Conservation (phyloP, 2,888 invertebrate genomes). For the Ochropacha duplaris region DNA sequence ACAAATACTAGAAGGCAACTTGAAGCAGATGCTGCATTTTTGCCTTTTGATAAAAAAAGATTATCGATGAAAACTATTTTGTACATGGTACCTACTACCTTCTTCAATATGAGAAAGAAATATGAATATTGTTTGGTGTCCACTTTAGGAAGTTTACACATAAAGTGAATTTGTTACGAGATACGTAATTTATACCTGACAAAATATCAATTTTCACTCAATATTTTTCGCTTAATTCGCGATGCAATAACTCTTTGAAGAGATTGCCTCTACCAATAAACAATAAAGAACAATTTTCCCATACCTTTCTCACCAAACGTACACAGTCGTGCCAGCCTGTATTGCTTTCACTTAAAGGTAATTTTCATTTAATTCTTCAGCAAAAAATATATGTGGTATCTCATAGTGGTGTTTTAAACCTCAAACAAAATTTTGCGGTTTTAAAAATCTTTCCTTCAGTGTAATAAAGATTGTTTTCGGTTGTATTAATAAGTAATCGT, state of each 20-base stretch:
- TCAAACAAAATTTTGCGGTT: conserved; percentile 31
- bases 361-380: conserved; percentile 19
- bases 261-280: conserved; percentile 69
- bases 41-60: too few relatives aligned
- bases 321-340: conserved; percentile 14
- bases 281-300: conserved; percentile 68
- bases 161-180: background rate
- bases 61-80: too few relatives aligned
- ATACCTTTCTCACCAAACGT: conserved; percentile 29
- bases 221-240: conserved; percentile 59
- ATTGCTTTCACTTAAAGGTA: conserved; percentile 15
- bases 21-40: too few relatives aligned
- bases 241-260: conserved; percentile 56
- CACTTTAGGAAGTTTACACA: background rate
- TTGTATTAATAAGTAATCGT: conserved; percentile 15
- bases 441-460: conserved; percentile 19
- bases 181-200: conserved; percentile 5
- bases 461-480: conserved; percentile 28
- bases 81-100: too few relatives aligned
- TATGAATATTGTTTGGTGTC: conserved; percentile 6
- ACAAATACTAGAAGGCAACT: too few relatives aligned
- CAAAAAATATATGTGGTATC: conserved; percentile 33
- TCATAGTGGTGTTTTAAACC: conserved; percentile 55
- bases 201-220: conserved; percentile 68
- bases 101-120: background rate